A percentile compares a stretch with the other conserved stretches of the same genome.
Conservation (phyloP, 2,797 vertebrate genomes). For the Urophycis tenuis region DNA sequence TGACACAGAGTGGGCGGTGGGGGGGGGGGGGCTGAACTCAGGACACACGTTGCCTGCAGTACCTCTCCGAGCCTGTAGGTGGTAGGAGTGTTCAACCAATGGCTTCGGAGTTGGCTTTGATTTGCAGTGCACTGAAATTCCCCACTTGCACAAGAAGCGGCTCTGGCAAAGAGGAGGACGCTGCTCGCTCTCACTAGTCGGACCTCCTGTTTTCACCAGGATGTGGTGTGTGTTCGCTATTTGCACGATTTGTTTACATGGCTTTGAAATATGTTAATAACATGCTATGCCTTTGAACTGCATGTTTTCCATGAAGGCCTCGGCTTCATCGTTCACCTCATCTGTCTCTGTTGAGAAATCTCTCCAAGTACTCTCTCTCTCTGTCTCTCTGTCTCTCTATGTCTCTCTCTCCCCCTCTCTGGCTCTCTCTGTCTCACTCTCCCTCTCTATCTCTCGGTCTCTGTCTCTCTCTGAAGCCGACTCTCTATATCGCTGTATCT, state of each 20-base stretch:
- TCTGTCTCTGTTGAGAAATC: background rate
- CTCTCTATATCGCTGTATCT: too few relatives aligned
- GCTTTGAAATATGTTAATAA: slow-evolving; percentile 32
- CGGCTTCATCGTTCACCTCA: background rate
- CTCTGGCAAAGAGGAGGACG: slow-evolving; percentile 30
- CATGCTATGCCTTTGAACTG: slow-evolving; percentile 37
- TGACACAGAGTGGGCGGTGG: background rate
- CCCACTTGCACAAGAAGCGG: slow-evolving; percentile 27
- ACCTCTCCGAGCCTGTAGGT: slow-evolving; percentile 49
- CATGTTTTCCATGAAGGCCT: slow-evolving; percentile 18
- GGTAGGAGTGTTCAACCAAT: slow-evolving; percentile 64
- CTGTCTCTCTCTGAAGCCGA: background rate
- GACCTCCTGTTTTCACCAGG: slow-evolving; percentile 45
- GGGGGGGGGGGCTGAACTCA: background rate
- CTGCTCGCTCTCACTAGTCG: slow-evolving; percentile 25
- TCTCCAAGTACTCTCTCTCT: slow-evolving; percentile 11
- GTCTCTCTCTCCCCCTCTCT: background rate
- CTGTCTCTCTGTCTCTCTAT: background rate
- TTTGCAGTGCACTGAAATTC: slow-evolving; percentile 27
- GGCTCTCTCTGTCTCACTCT: too few relatives aligned
- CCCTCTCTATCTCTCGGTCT: background rate
- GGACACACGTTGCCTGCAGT: slow-evolving; percentile 27
- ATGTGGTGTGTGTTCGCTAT: slow-evolving; percentile 41
- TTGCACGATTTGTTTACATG: slow-evolving; percentile 40
- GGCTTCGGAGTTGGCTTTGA: slow-evolving; percentile 18